A percentile compares a stretch with the other conserved stretches of the same genome.
These are phyloP conservation scores for Morone saxatilis DNA, from an alignment of 2,113 vertebrate genomes.

Conservation along the genomic window DNA sequence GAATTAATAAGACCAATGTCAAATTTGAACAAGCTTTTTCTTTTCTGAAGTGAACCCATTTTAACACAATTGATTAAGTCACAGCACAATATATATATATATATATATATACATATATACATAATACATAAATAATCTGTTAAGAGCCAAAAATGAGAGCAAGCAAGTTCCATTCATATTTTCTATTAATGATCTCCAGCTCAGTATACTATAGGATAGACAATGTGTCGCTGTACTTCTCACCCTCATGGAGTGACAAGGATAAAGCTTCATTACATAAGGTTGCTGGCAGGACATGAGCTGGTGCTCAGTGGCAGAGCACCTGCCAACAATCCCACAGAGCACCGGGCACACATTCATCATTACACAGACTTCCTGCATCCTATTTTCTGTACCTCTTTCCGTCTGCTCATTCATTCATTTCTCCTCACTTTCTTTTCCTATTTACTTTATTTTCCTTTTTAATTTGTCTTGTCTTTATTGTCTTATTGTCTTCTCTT, in stretches of 20 bases:
- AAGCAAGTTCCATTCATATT: constrained; percentile 45
- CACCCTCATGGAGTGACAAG: constrained; percentile 47
- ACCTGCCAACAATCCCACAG: constrained; percentile 67
- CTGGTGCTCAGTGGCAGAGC: constrained; percentile 42
- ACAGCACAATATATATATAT: background rate
- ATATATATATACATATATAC: too few relatives aligned
- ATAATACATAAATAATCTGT: background rate
- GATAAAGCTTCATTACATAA: constrained; percentile 75
- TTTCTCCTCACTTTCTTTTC: constrained; percentile 7
- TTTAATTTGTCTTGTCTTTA: constrained; percentile 7
- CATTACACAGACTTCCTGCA: constrained; percentile 40
- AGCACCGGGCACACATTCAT: constrained; percentile 53
- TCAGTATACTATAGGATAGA: constrained; percentile 6
- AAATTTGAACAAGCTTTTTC: constrained; percentile 1
- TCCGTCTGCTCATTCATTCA: constrained; percentile 47
- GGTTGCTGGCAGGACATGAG: constrained; percentile 63
- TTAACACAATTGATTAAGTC: constrained; percentile 14
- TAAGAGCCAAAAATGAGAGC: constrained; percentile 33
- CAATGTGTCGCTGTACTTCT: constrained; percentile 31
- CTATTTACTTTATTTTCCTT: constrained; percentile 9
- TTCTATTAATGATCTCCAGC: constrained; percentile 38
- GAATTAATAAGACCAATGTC: constrained; percentile 32
- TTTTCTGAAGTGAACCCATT: constrained; percentile 15
- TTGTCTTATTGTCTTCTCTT: background rate
- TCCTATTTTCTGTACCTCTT: constrained; percentile 33